Percentiles rank a stretch among this genome's conserved stretches.
Evolutionary conservation across 2,888 invertebrate species (phyloP).

Genomic region (Leptopilina myrica): DNA sequence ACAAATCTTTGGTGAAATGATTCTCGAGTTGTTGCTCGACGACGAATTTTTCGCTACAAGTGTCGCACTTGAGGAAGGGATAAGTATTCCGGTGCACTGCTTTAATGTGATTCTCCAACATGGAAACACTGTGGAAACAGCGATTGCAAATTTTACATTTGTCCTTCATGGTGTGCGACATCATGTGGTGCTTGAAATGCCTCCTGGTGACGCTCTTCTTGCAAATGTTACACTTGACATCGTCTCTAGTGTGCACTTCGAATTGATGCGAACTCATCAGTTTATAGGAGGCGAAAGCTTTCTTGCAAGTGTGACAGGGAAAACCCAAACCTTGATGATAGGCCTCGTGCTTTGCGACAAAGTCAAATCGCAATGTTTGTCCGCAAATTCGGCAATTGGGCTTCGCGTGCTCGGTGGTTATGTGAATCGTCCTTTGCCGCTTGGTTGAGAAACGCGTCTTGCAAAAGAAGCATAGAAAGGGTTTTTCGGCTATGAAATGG

Average conservation of each 20-base stretch:
- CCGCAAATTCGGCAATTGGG: conserved; percentile 59
- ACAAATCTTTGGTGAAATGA: conserved; percentile 47
- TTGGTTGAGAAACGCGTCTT: conserved; percentile 55
- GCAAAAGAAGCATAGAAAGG: conserved; percentile 64
- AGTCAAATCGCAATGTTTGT: conserved; percentile 47
- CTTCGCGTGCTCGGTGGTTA: conserved; percentile 55
- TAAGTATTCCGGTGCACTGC: conserved; percentile 54
- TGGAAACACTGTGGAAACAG: conserved; percentile 33
- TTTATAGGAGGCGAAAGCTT: conserved; percentile 57
- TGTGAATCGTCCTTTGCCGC: conserved; percentile 56
- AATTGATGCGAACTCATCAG: conserved; percentile 55
- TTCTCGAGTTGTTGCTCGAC: conserved; percentile 51
- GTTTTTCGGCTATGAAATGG: conserved; percentile 55
- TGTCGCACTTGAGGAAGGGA: conserved; percentile 56
- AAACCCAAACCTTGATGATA: conserved; percentile 69
- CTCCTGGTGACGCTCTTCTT: conserved; percentile 49
- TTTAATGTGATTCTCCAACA: conserved; percentile 49
- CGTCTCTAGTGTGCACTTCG: conserved; percentile 45
- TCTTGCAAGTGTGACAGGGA: conserved; percentile 69
- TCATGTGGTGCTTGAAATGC: conserved; percentile 55
- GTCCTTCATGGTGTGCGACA: conserved; percentile 41
- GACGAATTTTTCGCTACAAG: conserved; percentile 55
- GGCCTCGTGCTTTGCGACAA: conserved; percentile 59
- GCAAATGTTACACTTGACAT: conserved; percentile 56
- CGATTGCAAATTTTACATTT: conserved; percentile 56